phyloP scores from a whole-genome alignment of 1,140 invertebrate species.

The Zaprionus taronus region DNA sequence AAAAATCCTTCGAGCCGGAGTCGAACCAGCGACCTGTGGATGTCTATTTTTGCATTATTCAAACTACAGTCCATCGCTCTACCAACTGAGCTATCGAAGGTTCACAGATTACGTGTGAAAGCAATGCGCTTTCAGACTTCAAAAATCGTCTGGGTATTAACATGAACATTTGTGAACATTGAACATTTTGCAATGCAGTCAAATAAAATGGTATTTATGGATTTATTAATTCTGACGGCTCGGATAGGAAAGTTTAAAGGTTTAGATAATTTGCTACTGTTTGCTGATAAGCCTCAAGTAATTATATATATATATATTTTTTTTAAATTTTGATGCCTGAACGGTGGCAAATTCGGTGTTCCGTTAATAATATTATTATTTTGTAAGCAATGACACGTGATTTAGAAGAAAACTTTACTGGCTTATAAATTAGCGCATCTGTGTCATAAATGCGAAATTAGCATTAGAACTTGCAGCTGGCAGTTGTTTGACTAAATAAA shows the following conservation, averaged over 20 bases:
- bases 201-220: neutral
- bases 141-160: neutral
- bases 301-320: neutral
- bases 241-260: neutral
- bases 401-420: too few species aligned
- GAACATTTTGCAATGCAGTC: neutral
- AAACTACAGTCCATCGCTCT: slow-evolving; percentile 94
- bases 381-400: neutral
- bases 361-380: neutral
- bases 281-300: neutral
- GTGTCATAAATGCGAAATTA: too few species aligned
- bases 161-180: neutral
- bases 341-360: neutral
- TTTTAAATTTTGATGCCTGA: neutral
- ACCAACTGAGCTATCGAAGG: slow-evolving; percentile 94
- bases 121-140: slow-evolving; percentile 2
- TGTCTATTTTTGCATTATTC: slow-evolving; percentile 9
- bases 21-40: slow-evolving; percentile 43
- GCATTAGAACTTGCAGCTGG: neutral
- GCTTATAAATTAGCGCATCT: too few species aligned
- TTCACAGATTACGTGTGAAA: neutral
- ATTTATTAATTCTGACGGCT: neutral
- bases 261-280: neutral
- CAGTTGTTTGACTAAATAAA: neutral
- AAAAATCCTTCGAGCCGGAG: slow-evolving; percentile 30